phyloP scores from a whole-genome alignment of 2,888 invertebrate species.

The Mesorhabditis sp. region DNA sequence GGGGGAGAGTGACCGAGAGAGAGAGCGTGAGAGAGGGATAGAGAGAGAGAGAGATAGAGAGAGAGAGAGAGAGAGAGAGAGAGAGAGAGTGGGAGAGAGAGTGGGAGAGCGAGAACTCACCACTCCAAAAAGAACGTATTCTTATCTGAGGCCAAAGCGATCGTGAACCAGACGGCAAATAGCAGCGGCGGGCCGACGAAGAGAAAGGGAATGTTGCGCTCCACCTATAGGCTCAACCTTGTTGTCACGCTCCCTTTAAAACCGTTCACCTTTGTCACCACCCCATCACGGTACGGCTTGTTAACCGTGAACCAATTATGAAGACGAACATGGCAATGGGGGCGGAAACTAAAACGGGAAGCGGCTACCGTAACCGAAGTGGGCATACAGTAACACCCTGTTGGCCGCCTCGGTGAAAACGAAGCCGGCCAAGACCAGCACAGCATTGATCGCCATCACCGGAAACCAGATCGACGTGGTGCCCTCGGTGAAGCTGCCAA shows the following conservation, averaged over 20 bases:
- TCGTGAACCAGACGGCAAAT: not conserved
- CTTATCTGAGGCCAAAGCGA: not conserved
- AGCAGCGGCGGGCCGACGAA: not conserved
- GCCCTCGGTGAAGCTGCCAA: constrained; percentile 2
- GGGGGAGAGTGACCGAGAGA: too few species aligned
- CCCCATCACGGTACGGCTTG: not conserved
- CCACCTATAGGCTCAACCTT: not conserved
- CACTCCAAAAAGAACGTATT: not conserved
- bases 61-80: too few species aligned
- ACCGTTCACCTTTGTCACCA: not conserved
- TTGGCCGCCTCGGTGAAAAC: not conserved
- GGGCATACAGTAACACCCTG: not conserved
- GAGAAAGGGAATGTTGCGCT: not conserved
- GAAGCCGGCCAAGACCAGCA: not conserved
- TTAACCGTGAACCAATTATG: not conserved
- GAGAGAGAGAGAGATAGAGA: too few species aligned
- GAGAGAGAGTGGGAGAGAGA: too few species aligned
- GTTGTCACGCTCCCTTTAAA: not conserved
- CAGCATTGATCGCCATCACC: not conserved
- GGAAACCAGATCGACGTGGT: not conserved
- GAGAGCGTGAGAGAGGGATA: too few species aligned
- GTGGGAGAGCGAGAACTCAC: not conserved
- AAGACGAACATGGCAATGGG: not conserved
- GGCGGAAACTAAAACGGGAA: not conserved
- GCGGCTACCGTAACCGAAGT: not conserved